A percentile compares a stretch with the other conserved stretches of the same genome.
These are phyloP conservation scores for Heterotilapia buettikoferi DNA, from an alignment of 2,113 vertebrate species.

Conservation along the genomic window DNA sequence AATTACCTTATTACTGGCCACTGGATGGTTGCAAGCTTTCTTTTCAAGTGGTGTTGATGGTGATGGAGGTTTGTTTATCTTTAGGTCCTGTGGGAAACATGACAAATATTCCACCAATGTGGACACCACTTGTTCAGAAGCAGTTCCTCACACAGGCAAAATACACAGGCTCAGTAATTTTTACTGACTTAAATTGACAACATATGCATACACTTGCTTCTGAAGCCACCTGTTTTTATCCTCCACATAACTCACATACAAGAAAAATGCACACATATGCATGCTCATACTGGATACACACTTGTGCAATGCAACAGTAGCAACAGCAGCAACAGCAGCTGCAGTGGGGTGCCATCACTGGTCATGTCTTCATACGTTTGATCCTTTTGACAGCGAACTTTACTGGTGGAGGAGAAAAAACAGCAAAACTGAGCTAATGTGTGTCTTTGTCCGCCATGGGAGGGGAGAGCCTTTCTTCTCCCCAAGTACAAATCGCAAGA, in stretches of 20 bases:
- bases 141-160: not conserved
- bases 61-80: not conserved
- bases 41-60: too few species aligned
- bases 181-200: constrained; percentile 2
- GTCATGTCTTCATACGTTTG: constrained; percentile 67
- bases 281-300: not conserved
- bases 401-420: constrained; percentile 60
- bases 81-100: constrained; percentile 36
- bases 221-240: constrained; percentile 34
- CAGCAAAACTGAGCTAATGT: constrained; percentile 78
- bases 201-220: not conserved
- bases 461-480: constrained; percentile 69
- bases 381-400: constrained; percentile 62
- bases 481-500: constrained; percentile 73
- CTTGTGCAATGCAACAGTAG: not conserved
- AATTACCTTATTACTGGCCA: not conserved
- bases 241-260: not conserved
- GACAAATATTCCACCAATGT: constrained; percentile 22
- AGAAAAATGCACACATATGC: not conserved
- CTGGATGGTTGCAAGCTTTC: not conserved
- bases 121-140: constrained; percentile 1
- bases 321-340: constrained; percentile 51
- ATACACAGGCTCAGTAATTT: not conserved
- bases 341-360: constrained; percentile 54
- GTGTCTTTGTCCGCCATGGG: constrained; percentile 71